Evolutionary conservation across 2,113 vertebrate species (phyloP).

Genomic region (Elephas maximus): DNA sequence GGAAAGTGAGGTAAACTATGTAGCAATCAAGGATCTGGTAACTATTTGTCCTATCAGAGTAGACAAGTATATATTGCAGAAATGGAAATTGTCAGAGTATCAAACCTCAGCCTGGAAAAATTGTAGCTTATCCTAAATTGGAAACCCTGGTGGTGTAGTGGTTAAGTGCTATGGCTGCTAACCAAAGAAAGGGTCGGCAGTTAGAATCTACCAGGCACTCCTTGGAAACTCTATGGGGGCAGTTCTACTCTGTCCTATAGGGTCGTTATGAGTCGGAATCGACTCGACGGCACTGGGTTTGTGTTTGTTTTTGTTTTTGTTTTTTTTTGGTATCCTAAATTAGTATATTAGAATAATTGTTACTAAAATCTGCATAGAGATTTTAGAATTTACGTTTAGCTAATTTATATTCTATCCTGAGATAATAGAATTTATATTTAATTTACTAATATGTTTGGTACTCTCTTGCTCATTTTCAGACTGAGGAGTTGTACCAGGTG

Average conservation of each 20-base stretch:
- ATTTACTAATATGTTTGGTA: background rate
- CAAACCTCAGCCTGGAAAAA: background rate
- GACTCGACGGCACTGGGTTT: too few relatives aligned
- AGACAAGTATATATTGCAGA: background rate
- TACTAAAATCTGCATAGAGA: background rate
- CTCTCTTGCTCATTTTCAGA: conserved; percentile 82
- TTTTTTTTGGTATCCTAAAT: background rate
- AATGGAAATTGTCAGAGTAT: background rate
- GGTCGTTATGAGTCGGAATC: too few relatives aligned
- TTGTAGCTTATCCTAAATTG: background rate
- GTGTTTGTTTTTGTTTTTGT: too few relatives aligned
- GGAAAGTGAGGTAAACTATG: conserved; percentile 92
- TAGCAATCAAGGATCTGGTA: background rate
- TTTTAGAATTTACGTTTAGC: background rate
- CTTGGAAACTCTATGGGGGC: too few relatives aligned
- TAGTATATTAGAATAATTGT: background rate
- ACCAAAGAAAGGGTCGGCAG: too few relatives aligned
- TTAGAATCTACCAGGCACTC: too few relatives aligned
- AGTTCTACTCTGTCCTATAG: too few relatives aligned
- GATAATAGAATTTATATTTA: background rate
- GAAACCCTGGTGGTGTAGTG: too few relatives aligned
- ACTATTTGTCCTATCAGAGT: background rate
- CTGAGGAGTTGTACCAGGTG: conserved; percentile 91
- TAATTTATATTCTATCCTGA: background rate
- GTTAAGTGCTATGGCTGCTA: too few relatives aligned